Base-by-base conservation (phyloP, 2,797 vertebrate genomes). In the Protosalanx chinensis region DNA sequence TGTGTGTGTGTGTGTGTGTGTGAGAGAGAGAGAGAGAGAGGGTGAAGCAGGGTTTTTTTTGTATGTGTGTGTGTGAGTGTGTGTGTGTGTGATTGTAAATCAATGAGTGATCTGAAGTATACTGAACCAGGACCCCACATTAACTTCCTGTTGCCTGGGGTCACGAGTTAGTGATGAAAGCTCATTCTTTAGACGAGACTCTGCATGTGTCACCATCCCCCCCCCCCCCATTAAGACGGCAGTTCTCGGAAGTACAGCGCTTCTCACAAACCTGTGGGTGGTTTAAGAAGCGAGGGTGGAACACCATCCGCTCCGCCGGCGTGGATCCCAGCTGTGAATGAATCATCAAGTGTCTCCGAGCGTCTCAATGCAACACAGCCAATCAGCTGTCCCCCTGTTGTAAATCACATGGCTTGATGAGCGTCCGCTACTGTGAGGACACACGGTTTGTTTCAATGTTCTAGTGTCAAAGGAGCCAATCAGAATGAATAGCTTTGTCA, bases 101-200 rank as follows among this genome's bases (percentile, higher is more conserved):
- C 56, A 64, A 71, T 71, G 68, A 61, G 72, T 73, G 72, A 71
- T 62, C 16, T 49, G 56, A 79, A 57, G 58, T 64, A 1, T 49
- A 16, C 53, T 64, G 46, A 56, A 59, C 56, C n/a, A 37, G 46
- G 65, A 71, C 64, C 69, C 37, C 66, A 49, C 29, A n/a, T 6
- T 61, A 68, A 71, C 33, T 35, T 74, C 70, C 61, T 30, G 10
- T 3, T n/a, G 5, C 20, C 76, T 68, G 46, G 33, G 2, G 23
- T 27, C 23, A 27, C 1, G 69, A 49, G 65, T 20, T 33, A 15
- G 64, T n/a, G 16, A 30, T 73, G 71, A 71, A 67, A 33, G 46
- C 67, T 59, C 51, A 57, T 46, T 58, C 56, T 60, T 73, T 60
- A 65, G 66, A 64, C 30, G 46, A 23, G 61, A 49, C 32, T 5